These are phyloP conservation scores for Laticauda colubrina DNA, from an alignment of 2,113 vertebrate species.

Conservation along the genomic window DNA sequence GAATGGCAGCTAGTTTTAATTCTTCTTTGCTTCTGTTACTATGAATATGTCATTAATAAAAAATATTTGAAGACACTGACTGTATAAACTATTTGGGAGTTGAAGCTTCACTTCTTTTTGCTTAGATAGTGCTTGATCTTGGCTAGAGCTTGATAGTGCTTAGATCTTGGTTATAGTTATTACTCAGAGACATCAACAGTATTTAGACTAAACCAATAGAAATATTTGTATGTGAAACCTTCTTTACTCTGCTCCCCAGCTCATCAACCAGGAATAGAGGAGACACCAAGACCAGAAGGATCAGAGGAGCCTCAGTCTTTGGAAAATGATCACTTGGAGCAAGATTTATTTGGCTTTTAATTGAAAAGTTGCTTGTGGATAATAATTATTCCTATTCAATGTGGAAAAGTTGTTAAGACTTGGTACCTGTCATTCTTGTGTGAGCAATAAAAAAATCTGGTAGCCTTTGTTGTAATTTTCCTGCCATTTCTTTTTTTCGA, in stretches of 20 bases:
- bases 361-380: constrained; percentile 30
- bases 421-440: background rate
- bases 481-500: accelerated
- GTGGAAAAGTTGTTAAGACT: background rate
- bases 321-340: constrained; percentile 42
- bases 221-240: background rate
- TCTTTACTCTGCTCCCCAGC: constrained; percentile 1
- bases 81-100: background rate
- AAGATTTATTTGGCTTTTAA: constrained; percentile 19
- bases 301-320: constrained; percentile 30
- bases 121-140: background rate
- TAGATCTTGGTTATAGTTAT: background rate
- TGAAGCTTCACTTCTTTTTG: background rate
- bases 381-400: background rate
- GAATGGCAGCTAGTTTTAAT: background rate
- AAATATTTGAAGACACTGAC: background rate
- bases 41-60: background rate
- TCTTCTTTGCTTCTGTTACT: background rate
- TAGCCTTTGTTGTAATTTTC: background rate
- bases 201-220: background rate
- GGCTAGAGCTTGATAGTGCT: background rate
- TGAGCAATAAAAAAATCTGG: constrained; percentile 1
- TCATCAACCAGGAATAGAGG: constrained; percentile 50
- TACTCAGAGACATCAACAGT: background rate
- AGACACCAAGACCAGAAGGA: constrained; percentile 37